Evolutionary conservation across 1,140 invertebrate genomes (phyloP).

Genomic region (Trissolcus basalis): DNA sequence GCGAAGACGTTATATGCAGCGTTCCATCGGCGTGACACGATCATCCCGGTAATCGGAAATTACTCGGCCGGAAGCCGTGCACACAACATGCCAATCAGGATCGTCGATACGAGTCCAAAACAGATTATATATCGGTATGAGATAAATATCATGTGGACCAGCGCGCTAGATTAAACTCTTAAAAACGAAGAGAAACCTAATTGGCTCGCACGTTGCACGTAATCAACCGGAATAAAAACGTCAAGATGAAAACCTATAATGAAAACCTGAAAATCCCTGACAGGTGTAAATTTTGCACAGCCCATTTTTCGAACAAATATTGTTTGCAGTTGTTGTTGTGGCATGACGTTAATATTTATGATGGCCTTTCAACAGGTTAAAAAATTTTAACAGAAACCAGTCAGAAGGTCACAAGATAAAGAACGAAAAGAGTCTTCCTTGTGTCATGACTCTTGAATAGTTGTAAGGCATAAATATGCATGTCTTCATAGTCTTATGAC

Average conservation of each 20-base stretch:
- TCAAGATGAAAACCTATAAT: conserved; percentile 16
- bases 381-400: conserved; percentile 21
- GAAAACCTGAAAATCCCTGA: conserved; percentile 10
- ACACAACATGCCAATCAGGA: conserved; percentile 53
- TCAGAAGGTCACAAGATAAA: conserved; percentile 21
- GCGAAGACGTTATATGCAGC: conserved; percentile 31
- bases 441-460: conserved; percentile 33
- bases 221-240: conserved; percentile 12
- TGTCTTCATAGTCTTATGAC: conserved; percentile 69
- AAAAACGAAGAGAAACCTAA: conserved; percentile 44
- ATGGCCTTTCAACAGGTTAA: no score
- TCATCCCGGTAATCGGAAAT: conserved; percentile 57
- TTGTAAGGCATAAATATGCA: conserved; percentile 70
- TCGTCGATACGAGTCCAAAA: conserved; percentile 49
- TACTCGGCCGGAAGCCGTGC: conserved; percentile 47
- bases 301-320: no score
- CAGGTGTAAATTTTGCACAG: neutral
- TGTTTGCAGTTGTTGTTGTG: no score
- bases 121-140: conserved; percentile 46
- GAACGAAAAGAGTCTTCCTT: conserved; percentile 38
- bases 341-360: no score
- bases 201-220: conserved; percentile 30
- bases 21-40: conserved; percentile 38
- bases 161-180: conserved; percentile 49
- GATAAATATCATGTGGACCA: conserved; percentile 44